Base-by-base conservation (phyloP, 92 coral and sea anemone genomes). In the Epizoanthus scotinus region DNA sequence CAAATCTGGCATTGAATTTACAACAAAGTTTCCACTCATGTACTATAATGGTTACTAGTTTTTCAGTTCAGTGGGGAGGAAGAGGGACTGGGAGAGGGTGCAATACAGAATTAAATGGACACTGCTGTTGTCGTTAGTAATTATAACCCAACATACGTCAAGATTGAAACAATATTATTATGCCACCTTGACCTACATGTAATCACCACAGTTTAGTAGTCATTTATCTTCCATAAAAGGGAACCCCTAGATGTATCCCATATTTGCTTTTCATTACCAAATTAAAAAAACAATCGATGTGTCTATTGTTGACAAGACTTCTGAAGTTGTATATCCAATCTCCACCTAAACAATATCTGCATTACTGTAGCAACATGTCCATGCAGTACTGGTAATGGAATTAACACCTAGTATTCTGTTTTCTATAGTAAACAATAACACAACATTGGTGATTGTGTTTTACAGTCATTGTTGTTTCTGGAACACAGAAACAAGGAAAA, bases 301-400 rank as follows among this genome's bases (percentile, higher is more conserved):
- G 61, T 56, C 61, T 56, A 17, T 56, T 56, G 61, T 56, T 56
- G 22, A 56, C 61, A 56, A 56, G n/a, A 56, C 61, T 56, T 56
- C 24, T 56, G 2, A 56, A 56, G 61, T 56, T 56, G 61, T 56
- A 56, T 56, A 56, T 56, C 20, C 61, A 56, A 56, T 56, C n/a
- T 56, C 21, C 21, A 56, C 61, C 61, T 18, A 56, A 56, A 56
- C 61, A 56, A 56, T 56, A 56, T 56, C 61, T 56, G 61, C 61
- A 56, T 56, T 18, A 56, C 61, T 56, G 61, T 56, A 56, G 61
- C 25, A 17, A 56, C 44, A 38, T 38, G 44, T 38, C 44, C 44
- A 38, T 0, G 44, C 44, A 38, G 44, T 38, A 8, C 44, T 38
- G 44, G 44, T 38, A 38, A 38, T 38, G 44, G 44, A 38, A 38